A percentile compares a stretch with the other conserved stretches of the same genome.
These are phyloP conservation scores for Dasyurus viverrinus DNA, from an alignment of 2,113 vertebrate species.

Conservation along the genomic window DNA sequence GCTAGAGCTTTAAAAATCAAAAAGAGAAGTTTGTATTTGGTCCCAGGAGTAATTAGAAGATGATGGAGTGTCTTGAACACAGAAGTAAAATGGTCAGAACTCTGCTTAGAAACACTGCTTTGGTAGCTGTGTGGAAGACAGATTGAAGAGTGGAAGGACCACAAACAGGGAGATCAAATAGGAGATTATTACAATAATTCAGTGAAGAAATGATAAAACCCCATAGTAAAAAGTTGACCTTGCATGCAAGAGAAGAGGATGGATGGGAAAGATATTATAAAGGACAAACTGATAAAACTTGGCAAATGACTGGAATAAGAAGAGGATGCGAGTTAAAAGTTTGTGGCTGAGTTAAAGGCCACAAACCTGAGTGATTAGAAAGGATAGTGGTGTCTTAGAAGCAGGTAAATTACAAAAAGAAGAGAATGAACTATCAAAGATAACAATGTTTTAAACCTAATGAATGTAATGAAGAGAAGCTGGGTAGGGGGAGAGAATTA, in stretches of 20 bases:
- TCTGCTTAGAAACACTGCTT: slow-evolving; percentile 33
- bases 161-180: not conserved
- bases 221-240: too few relatives aligned
- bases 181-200: not conserved
- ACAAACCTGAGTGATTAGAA: not conserved
- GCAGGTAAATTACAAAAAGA: not conserved
- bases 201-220: not conserved
- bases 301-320: not conserved
- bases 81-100: slow-evolving; percentile 62
- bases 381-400: not conserved
- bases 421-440: not conserved
- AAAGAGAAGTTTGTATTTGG: slow-evolving; percentile 52
- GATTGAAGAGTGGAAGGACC: not conserved
- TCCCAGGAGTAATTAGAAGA: slow-evolving; percentile 48
- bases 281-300: not conserved
- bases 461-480: not conserved
- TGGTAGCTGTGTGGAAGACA: not conserved
- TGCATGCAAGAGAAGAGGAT: not conserved
- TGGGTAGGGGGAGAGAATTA: not conserved
- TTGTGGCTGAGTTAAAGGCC: not conserved
- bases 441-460: not conserved
- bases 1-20: slow-evolving; percentile 43
- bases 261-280: not conserved
- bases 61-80: slow-evolving; percentile 53
- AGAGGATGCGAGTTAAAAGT: not conserved